These are phyloP conservation scores for Stichodactyla helianthus DNA, from an alignment of 64 coral and sea anemone genomes.

Conservation along the genomic window DNA sequence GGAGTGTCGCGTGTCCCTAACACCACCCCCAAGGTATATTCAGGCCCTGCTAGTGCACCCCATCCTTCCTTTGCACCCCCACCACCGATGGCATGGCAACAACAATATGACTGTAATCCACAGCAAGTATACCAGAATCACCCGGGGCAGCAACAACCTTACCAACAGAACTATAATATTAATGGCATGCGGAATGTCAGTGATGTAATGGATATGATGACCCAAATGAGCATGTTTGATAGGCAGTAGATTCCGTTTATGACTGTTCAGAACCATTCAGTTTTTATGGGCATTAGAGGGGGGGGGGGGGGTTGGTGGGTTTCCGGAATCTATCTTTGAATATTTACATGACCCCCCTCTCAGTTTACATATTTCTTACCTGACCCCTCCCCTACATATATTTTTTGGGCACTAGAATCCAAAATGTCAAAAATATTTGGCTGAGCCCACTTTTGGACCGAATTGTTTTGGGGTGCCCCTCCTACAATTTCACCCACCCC, in stretches of 20 bases:
- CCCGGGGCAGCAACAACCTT: neutral
- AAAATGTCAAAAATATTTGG: too few species aligned
- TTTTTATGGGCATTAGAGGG: too few species aligned
- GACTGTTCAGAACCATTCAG: too few species aligned
- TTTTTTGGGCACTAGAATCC: too few species aligned
- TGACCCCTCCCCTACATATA: too few species aligned
- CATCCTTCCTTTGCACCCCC: slow-evolving; percentile 57
- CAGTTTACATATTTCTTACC: too few species aligned
- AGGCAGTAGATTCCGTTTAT: neutral
- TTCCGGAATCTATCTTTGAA: too few species aligned
- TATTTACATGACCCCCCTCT: too few species aligned
- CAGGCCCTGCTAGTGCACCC: slow-evolving; percentile 55
- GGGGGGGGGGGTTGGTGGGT: too few species aligned
- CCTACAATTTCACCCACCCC: too few species aligned
- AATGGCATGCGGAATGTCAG: neutral
- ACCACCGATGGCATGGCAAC: slow-evolving; percentile 83
- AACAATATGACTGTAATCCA: neutral
- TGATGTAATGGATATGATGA: slow-evolving; percentile 11
- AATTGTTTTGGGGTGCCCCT: too few species aligned
- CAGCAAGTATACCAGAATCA: neutral
- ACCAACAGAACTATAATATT: neutral
- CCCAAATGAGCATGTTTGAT: neutral
- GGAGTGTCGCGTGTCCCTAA: slow-evolving; percentile 31
- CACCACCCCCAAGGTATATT: slow-evolving; percentile 64
- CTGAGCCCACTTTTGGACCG: too few species aligned